Evolutionary conservation across 2,888 invertebrate species (phyloP), one percentile per base, ranked within the genome.

Genomic region (Venusia cambrica): DNA sequence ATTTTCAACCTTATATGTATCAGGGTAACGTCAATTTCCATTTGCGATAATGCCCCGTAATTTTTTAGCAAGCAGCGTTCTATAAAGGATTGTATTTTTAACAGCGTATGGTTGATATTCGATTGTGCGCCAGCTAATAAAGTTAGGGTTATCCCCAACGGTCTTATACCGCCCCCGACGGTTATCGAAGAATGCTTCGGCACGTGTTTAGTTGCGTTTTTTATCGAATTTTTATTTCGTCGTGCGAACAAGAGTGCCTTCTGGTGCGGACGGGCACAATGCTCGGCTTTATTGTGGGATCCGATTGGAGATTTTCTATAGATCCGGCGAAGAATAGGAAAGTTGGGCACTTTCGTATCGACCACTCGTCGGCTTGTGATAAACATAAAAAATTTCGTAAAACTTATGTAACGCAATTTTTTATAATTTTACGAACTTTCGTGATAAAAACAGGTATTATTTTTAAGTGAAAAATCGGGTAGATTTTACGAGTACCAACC

Each of bases 171-270:
- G 83, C 85, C 85, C 75, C 77, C 81, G 73, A 80, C 84, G 74
- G 85, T 85, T 85, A 84, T 83, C 81, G 79, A 75, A 84, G 83
- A 85, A 85, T 83, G 79, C 73, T 49, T 54, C 39, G 75, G 73
- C 85, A 80, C 87, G 87, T 84, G 85, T 66, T 57, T 48, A 55
- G 53, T 43, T 62, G 67, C 68, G 68, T 76, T 84, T 83, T 85
- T 85, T 83, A 80, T 83, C 71, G 74, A 72, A 68, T 73, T 67
- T 79, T 76, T 73, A 66, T 71, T 72, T 72, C 67, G 52, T 61
- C 73, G 84, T 85, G 84, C 80, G 83, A 83, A 79, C 73, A 52
- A 60, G 70, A 78, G 80, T 78, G 76, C 72, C 70, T n/a, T 78
- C 83, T 83, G 81, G 73, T 74, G 62, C 49, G 40, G 80, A 73